These are phyloP conservation scores for Oostethus manadensis DNA, from an alignment of 2,113 vertebrate species.

Conservation along the genomic window DNA sequence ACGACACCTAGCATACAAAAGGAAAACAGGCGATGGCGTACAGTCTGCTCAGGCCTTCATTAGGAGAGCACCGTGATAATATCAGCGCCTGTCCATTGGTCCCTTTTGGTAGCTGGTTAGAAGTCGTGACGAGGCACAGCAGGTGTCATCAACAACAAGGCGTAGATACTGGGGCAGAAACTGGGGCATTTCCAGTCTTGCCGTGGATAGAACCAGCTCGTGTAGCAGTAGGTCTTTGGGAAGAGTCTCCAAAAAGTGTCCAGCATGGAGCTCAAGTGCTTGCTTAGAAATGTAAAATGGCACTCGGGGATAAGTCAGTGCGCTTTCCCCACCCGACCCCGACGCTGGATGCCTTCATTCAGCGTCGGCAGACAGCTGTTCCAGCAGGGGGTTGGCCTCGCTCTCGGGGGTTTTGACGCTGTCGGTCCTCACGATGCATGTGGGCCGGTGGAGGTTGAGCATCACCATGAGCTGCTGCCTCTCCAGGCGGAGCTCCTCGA, in stretches of 20 bases:
- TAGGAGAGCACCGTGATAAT: slow-evolving; percentile 55
- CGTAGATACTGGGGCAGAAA: slow-evolving; percentile 36
- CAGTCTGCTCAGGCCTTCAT: slow-evolving; percentile 45
- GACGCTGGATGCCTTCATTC: slow-evolving; percentile 45
- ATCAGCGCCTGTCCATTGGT: slow-evolving; percentile 50
- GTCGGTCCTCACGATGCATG: slow-evolving; percentile 92
- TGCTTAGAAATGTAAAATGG: slow-evolving; percentile 46
- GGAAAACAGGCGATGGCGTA: slow-evolving; percentile 44
- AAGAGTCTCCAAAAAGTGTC: slow-evolving; percentile 58
- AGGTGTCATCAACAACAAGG: slow-evolving; percentile 49
- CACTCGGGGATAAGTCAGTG: slow-evolving; percentile 14
- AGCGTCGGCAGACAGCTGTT: slow-evolving; percentile 76
- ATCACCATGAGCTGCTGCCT: slow-evolving; percentile 91
- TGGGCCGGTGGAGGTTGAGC: slow-evolving; percentile 91
- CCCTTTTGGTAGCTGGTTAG: slow-evolving; percentile 56
- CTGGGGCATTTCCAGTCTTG: slow-evolving; percentile 44
- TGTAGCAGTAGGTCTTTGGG: slow-evolving; percentile 51
- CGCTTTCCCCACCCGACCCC: not conserved
- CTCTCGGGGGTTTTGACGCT: slow-evolving; percentile 86
- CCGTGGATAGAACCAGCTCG: slow-evolving; percentile 60
- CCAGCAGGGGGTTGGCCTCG: slow-evolving; percentile 82
- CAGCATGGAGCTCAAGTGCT: slow-evolving; percentile 62
- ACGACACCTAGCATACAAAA: slow-evolving; percentile 55
- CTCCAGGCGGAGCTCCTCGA: slow-evolving; percentile 91
- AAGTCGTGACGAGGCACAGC: slow-evolving; percentile 57